Conservation (phyloP, 2,888 invertebrate genomes). For the Plemyria rubiginata region DNA sequence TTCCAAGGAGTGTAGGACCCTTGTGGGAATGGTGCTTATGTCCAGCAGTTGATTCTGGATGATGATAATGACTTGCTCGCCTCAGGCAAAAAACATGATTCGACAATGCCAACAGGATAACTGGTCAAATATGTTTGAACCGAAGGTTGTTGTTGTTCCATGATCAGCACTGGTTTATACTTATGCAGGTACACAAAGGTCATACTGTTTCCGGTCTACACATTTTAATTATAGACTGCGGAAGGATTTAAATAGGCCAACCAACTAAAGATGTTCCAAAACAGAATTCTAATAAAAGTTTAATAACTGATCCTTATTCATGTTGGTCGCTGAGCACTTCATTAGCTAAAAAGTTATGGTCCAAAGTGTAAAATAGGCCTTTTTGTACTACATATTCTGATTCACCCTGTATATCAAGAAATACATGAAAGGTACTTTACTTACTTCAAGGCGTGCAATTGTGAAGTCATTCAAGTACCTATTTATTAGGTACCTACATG, state of each 20-base stretch:
- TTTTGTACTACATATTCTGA: too few species aligned
- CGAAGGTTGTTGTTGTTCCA: neutral
- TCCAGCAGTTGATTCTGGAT: too few species aligned
- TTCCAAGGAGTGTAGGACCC: too few species aligned
- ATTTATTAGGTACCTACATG: too few species aligned
- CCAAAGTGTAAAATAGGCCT: too few species aligned
- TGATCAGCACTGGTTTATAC: neutral
- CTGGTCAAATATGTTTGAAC: neutral
- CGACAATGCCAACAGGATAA: neutral
- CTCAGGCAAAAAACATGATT: neutral
- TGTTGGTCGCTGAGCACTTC: too few species aligned
- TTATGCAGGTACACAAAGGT: neutral
- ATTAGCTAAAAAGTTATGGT: too few species aligned
- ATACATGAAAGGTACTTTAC: constrained; percentile 3
- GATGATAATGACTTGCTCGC: too few species aligned
- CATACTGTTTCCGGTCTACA: constrained; percentile 27
- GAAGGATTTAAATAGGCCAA: constrained; percentile 29
- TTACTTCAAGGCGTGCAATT: constrained; percentile 31
- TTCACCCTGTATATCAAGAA: constrained; percentile 2
- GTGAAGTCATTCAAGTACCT: constrained; percentile 33
- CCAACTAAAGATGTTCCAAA: too few species aligned
- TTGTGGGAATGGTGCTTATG: too few species aligned
- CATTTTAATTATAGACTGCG: constrained; percentile 26
- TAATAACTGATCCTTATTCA: too few species aligned
- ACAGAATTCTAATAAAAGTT: neutral